phyloP scores from a whole-genome alignment of 1,140 invertebrate species.

The Leguminivora glycinivorella region DNA sequence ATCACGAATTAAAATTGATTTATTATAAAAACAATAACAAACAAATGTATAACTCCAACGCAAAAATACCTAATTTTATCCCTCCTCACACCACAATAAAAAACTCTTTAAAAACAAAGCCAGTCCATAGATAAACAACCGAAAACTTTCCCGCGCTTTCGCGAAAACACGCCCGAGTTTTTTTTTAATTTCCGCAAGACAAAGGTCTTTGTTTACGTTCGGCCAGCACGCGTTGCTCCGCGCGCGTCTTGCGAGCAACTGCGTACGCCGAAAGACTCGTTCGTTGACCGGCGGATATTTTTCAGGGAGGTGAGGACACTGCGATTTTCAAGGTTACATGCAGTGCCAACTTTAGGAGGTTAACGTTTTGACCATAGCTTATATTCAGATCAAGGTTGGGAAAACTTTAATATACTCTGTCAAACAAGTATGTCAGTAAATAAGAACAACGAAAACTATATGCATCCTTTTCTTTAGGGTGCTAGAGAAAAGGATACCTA shows the following conservation, averaged over 20 bases:
- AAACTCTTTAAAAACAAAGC: background rate
- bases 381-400: conserved; percentile 1
- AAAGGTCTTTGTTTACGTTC: conserved; percentile 30
- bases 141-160: background rate
- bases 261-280: conserved; percentile 17
- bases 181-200: conserved; percentile 16
- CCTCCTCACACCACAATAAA: background rate
- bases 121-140: conserved; percentile 1
- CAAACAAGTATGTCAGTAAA: too few species aligned
- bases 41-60: background rate
- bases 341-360: conserved; percentile 6
- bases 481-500: too few species aligned
- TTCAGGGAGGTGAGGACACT: background rate
- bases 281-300: conserved; percentile 28
- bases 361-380: background rate
- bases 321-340: conserved; percentile 18
- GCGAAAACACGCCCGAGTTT: background rate
- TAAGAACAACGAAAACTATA: too few species aligned
- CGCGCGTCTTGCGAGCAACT: conserved; percentile 8
- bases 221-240: background rate
- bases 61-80: background rate
- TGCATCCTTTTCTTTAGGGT: too few species aligned
- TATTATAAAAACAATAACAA: background rate
- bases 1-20: too few species aligned
- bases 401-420: too few species aligned